Percentiles rank a stretch among this genome's conserved stretches.
phyloP scores from a whole-genome alignment of 1,140 invertebrate species.

The Heliconius melpomene region DNA sequence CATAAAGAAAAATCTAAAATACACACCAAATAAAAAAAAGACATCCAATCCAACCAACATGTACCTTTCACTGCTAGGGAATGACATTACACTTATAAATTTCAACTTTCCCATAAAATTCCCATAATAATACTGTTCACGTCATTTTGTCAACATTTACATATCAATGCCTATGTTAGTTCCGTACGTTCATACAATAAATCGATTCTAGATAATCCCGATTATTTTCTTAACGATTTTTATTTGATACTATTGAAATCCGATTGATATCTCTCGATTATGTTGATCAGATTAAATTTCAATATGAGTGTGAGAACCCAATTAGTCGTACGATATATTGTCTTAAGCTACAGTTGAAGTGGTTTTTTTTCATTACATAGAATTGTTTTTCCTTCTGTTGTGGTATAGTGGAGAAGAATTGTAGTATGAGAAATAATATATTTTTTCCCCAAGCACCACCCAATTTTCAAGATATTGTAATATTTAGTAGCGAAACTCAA shows the following conservation, averaged over 20 bases:
- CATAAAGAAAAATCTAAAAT: not conserved
- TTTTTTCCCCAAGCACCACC: too few relatives aligned
- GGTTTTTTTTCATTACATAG: not conserved
- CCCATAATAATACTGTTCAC: slow-evolving; percentile 10
- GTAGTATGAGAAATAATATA: too few relatives aligned
- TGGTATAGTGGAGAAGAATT: too few relatives aligned
- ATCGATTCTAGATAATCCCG: not conserved
- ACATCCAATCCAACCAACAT: not conserved
- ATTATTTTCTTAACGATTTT: slow-evolving; percentile 25
- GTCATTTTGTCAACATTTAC: slow-evolving; percentile 13
- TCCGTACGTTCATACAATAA: slow-evolving; percentile 12
- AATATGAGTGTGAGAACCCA: slow-evolving; percentile 30
- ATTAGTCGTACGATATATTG: slow-evolving; percentile 29
- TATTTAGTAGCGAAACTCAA: too few relatives aligned
- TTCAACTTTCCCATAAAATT: slow-evolving; percentile 2
- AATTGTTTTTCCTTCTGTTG: too few relatives aligned
- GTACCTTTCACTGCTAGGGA: not conserved
- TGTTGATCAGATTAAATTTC: slow-evolving; percentile 31
- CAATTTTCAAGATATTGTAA: too few relatives aligned
- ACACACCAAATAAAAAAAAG: not conserved
- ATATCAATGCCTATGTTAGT: slow-evolving; percentile 4
- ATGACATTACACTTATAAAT: not conserved
- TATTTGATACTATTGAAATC: slow-evolving; percentile 20
- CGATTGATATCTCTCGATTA: slow-evolving; percentile 28
- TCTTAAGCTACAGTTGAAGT: not conserved